These are phyloP conservation scores for Adineta ricciae DNA, from an alignment of 2,888 invertebrate genomes.

Conservation along the genomic window DNA sequence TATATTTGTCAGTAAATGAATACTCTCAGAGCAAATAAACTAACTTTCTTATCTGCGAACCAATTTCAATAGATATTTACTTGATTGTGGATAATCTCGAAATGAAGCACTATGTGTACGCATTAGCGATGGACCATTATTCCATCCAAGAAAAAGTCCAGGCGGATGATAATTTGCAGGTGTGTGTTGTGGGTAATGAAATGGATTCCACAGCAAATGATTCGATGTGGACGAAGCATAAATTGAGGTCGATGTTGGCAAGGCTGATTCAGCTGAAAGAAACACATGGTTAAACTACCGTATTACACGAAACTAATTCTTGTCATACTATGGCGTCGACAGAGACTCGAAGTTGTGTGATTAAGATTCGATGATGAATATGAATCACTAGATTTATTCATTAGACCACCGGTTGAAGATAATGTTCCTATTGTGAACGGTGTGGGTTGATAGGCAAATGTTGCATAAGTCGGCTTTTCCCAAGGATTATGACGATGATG, in stretches of 20 bases:
- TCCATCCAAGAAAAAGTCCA: not conserved
- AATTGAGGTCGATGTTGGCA: not conserved
- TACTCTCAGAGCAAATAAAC: too few species aligned
- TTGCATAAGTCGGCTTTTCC: not conserved
- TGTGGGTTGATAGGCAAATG: not conserved
- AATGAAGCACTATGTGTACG: not conserved
- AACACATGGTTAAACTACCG: not conserved
- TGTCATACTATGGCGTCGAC: not conserved
- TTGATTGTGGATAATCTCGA: not conserved
- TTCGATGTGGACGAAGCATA: not conserved
- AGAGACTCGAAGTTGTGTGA: not conserved
- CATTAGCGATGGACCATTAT: not conserved
- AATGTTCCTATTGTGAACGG: not conserved
- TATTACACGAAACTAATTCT: not conserved
- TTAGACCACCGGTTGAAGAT: not conserved
- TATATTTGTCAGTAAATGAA: not conserved
- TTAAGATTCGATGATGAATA: not conserved
- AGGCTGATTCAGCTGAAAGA: not conserved
- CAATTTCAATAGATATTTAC: not conserved
- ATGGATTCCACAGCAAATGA: not conserved
- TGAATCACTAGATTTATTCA: not conserved
- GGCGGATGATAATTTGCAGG: not conserved
- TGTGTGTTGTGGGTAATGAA: not conserved
- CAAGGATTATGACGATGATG: not conserved
- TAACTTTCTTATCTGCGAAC: too few species aligned